phyloP scores from a whole-genome alignment of 1,140 invertebrate genomes.

The Dreissena polymorpha region DNA sequence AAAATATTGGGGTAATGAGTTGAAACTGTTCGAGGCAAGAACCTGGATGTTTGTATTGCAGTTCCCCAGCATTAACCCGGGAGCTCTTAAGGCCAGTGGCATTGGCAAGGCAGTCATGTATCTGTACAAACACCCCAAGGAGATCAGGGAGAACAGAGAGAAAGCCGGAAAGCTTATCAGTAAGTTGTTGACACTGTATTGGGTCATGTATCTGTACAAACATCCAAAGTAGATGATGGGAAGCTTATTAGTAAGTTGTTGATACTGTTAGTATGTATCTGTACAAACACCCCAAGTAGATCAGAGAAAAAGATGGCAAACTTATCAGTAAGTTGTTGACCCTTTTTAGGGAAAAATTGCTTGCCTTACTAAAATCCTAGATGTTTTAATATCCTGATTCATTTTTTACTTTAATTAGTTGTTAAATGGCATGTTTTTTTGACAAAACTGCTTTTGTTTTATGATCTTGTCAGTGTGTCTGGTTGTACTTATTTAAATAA shows the following conservation, averaged over 20 bases:
- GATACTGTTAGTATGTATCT: conserved; percentile 93
- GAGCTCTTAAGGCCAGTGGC: conserved; percentile 94
- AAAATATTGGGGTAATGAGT: no score
- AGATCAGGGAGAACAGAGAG: conserved; percentile 96
- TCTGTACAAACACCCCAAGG: conserved; percentile 98
- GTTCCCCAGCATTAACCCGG: conserved; percentile 95
- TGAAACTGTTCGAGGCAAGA: no score
- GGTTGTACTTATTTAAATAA: no score
- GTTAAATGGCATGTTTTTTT: no score
- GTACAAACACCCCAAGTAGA: conserved; percentile 99
- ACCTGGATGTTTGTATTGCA: conserved; percentile 74
- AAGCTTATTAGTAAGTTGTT: conserved; percentile 90
- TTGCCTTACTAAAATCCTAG: no score
- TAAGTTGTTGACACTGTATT: conserved; percentile 64
- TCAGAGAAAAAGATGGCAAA: conserved; percentile 93
- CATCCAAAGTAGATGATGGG: conserved; percentile 98
- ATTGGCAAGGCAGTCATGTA: conserved; percentile 99
- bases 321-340: conserved; percentile 88
- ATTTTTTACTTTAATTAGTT: no score
- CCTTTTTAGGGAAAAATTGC: not conserved
- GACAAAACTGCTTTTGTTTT: no score
- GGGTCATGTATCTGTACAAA: conserved; percentile 99
- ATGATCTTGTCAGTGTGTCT: no score
- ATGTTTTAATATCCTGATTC: no score
- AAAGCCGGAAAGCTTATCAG: conserved; percentile 95